A percentile compares a stretch with the other conserved stretches of the same genome.
Evolutionary conservation across 64 coral and sea anemone species (phyloP).

Genomic region (Montipora foliosa): DNA sequence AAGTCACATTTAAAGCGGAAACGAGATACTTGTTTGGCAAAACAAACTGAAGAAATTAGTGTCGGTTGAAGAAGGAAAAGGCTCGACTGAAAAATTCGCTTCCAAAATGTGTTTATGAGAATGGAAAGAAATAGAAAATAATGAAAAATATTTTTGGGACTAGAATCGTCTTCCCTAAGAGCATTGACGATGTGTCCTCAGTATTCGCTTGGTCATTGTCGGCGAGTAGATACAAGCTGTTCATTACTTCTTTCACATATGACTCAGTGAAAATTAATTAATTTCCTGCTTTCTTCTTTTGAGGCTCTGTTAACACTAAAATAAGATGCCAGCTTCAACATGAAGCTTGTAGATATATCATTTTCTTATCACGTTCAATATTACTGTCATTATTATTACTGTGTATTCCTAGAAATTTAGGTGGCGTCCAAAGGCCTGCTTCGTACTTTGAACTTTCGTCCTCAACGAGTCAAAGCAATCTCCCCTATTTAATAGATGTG

Average conservation of each 20-base stretch:
- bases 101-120: too few relatives aligned
- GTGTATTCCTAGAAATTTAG: not conserved
- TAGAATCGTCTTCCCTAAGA: not conserved
- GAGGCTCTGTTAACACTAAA: conserved; percentile 2
- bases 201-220: not conserved
- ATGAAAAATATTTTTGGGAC: too few relatives aligned
- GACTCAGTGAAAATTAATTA: not conserved
- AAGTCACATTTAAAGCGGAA: too few relatives aligned
- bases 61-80: too few relatives aligned
- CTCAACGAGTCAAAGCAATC: not conserved
- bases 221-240: not conserved
- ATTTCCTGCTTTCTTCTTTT: not conserved
- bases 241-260: not conserved
- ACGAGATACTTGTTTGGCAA: not conserved
- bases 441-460: not conserved
- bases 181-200: not conserved
- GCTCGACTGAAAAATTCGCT: too few relatives aligned
- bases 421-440: not conserved
- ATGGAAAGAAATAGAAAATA: not conserved
- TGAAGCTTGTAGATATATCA: not conserved
- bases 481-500: not conserved
- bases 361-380: not conserved
- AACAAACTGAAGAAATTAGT: not conserved
- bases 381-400: not conserved
- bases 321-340: not conserved